Evolutionary conservation across 2,113 vertebrate species (phyloP).

Genomic region (Channa maculata): DNA sequence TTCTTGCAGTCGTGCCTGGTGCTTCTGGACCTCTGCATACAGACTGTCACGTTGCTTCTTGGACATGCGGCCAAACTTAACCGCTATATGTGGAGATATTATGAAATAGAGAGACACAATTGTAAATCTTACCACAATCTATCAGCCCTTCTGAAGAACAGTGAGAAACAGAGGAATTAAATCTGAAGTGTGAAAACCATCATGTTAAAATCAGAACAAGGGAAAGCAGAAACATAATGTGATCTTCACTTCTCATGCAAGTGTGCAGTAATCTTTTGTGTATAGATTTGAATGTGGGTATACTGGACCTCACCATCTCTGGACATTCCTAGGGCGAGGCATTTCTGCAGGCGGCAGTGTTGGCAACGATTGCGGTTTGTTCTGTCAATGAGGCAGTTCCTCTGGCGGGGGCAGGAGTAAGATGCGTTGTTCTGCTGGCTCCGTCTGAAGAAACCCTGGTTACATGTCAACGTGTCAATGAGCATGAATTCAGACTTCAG

Average conservation of each 20-base stretch:
- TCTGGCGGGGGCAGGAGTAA: conserved; percentile 98
- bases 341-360: conserved; percentile 99
- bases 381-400: conserved; percentile 99
- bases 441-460: conserved; percentile 97
- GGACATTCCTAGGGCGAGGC: conserved; percentile 99
- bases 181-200: background rate
- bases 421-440: conserved; percentile 99
- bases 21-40: conserved; percentile 98
- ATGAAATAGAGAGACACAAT: background rate
- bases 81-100: conserved; percentile 82
- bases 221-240: background rate
- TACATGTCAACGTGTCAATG: conserved; percentile 19
- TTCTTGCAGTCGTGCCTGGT: conserved; percentile 95
- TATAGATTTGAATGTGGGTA: background rate
- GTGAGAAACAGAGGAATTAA: background rate
- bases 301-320: conserved; percentile 90
- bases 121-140: background rate
- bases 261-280: background rate
- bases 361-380: conserved; percentile 99
- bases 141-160: background rate
- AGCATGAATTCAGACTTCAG: conserved; percentile 12
- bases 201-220: background rate
- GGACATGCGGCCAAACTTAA: conserved; percentile 99
- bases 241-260: background rate
- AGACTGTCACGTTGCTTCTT: conserved; percentile 98